Evolutionary conservation across 2,113 vertebrate species (phyloP), one percentile per base, ranked within the genome.

Genomic region (Machaerirhynchus nigripectus): DNA sequence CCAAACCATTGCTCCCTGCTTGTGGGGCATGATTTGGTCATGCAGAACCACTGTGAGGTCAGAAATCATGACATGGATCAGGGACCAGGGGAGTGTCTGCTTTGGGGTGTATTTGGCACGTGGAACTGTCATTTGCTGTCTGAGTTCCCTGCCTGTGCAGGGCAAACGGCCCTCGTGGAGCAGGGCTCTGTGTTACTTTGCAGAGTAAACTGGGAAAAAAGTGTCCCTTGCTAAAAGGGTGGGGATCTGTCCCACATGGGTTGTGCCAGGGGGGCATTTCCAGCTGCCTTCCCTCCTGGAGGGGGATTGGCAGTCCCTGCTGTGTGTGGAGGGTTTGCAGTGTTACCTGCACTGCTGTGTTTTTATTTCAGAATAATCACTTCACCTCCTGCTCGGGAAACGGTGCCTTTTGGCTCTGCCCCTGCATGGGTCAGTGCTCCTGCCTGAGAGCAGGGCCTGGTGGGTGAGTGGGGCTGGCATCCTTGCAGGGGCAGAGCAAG

Each of bases 131-230:
- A 6, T 8, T 80, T 26, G 1, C 22, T 67, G 39, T n/a, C 30
- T 30, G 10, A 42, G 20, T 49, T 74, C 61, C 26, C 49, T 68
- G 42, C 53, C 67, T 52, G 28, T 70, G 23, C 42, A 39, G 71
- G 27, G 49, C 69, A 35, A 19, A 61, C 37, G 50, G 5, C 10
- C 56, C 60, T 30, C 1, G 0, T 2, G 4, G 21, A 12, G 13
- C 13, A 1, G 0, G 2, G 31, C 0, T 68, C 22, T 65, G 10
- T 40, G 33, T 15, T 7, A 19, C 22, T 55, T 33, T 35, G 39
- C 18, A 35, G 56, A 21, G 35, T 35, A 35, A 92, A 39, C 6
- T 61, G 47, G 63, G 55, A 1, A 13, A 17, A 40, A 70, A 20
- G 18, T 28, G 50, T 63, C 31, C 60, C 35, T 35, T 74, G 47